Evolutionary conservation across 2,797 vertebrate species (phyloP), one percentile per base, ranked within the genome.

Genomic region (Paratrypauchen microcephalus): DNA sequence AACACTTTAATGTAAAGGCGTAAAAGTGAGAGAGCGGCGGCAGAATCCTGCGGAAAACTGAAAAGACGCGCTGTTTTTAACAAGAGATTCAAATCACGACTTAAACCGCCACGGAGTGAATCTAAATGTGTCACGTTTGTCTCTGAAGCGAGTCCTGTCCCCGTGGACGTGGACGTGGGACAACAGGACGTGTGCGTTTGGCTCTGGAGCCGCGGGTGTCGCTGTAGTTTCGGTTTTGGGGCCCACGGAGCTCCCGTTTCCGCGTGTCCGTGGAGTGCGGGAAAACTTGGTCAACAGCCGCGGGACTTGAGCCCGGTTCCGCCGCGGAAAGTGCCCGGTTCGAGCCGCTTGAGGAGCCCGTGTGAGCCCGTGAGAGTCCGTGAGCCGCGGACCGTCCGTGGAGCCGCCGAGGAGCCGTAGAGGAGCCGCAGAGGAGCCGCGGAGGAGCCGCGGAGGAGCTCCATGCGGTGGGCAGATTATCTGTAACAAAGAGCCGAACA

Each of bases 241-340:
- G 12, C n/a, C 0, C 5, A 2, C 4, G 5, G 6, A 21, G 4
- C 19, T 75, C 5, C 48, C 2, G 39, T 69, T 62, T 87, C 85
- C 86, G 12, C 84, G 75, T 58, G 74, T 81, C 84, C 84, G 5
- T 87, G 78, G 88, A 91, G 81, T 50, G 7, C 28, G 21, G 45
- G 1, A 80, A 90, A 91, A 90, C 70, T 91, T 91, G 79, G 88
- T 91, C 88, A 89, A 89, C 87, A 89, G 77, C 84, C 78, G 77
- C 76, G 80, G 79, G 36, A 72, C 61, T 77, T 50, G 68, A 66
- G 47, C 75, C 75, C 66, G 13, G 3, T 77, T 71, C 2, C 59
- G 23, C 65, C 70, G 77, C 66, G 68, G 74, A 81, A 61, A 41
- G 32, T 39, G 59, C n/a, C n/a, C 36, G 32, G 3, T 61, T 41